These are phyloP conservation scores for Plectrocnemia conspersa DNA, from an alignment of 1,140 invertebrate genomes.

Conservation along the genomic window DNA sequence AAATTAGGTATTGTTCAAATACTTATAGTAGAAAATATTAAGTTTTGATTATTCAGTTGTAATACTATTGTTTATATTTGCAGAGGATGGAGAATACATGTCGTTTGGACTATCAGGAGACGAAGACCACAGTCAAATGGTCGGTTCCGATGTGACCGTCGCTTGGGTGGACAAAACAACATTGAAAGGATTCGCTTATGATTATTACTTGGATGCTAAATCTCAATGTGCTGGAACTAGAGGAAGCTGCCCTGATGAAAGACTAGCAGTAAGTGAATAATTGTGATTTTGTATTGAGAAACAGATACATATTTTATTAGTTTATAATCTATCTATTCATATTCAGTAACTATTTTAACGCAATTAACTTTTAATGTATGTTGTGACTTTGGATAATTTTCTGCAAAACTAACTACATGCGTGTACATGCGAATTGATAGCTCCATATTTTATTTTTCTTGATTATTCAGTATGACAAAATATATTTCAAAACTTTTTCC, in stretches of 20 bases:
- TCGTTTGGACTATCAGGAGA: conserved; percentile 80
- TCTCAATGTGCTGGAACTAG: conserved; percentile 77
- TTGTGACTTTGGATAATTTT: no score
- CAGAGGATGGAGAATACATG: conserved; percentile 84
- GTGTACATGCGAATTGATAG: no score
- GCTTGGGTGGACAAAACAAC: conserved; percentile 78
- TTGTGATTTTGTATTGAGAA: conserved; percentile 8
- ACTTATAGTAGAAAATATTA: background rate
- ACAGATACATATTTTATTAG: conserved; percentile 5
- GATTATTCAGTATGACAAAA: no score
- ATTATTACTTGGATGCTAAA: conserved; percentile 82
- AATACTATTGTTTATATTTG: conserved; percentile 31
- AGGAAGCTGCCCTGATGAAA: conserved; percentile 79
- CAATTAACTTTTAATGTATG: no score
- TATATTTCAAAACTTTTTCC: no score
- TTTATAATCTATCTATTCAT: no score
- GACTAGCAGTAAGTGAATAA: conserved; percentile 57
- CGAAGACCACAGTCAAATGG: conserved; percentile 64
- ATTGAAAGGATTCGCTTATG: conserved; percentile 72
- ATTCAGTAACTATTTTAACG: no score
- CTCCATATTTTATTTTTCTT: no score
- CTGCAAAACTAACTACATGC: no score
- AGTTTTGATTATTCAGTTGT: background rate
- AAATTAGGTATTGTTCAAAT: conserved; percentile 86
- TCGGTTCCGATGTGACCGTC: conserved; percentile 80